Evolutionary conservation across 2,113 vertebrate species (phyloP).

Genomic region (Chloropsis cyanopogon): DNA sequence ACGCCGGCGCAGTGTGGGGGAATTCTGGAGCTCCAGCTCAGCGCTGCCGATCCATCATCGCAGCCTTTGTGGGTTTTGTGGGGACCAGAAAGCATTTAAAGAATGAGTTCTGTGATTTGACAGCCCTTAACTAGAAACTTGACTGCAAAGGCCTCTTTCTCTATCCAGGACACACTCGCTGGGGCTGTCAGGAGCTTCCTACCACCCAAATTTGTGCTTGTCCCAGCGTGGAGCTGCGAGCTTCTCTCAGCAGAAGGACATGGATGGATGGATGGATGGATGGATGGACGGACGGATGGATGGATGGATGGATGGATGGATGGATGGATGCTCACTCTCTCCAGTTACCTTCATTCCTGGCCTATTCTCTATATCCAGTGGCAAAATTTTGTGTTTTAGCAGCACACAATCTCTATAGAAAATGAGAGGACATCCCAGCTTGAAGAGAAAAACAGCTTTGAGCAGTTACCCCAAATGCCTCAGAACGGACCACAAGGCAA

Average conservation of each 20-base stretch:
- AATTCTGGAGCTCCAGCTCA: neutral
- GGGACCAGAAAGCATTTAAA: neutral
- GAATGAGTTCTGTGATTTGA: neutral
- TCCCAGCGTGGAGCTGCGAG: accelerated
- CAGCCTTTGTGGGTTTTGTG: neutral
- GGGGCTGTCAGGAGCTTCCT: neutral
- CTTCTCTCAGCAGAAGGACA: neutral
- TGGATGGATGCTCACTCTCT: neutral
- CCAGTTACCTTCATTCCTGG: neutral
- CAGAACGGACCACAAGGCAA: neutral
- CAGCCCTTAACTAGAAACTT: neutral
- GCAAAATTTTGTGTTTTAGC: neutral
- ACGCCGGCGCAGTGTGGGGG: accelerated
- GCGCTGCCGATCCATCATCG: accelerated
- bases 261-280: neutral
- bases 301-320: neutral
- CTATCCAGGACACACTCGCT: neutral
- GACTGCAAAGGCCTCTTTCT: neutral
- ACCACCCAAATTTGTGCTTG: neutral
- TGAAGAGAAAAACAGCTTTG: neutral
- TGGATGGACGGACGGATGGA: neutral
- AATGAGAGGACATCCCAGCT: neutral
- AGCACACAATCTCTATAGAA: neutral
- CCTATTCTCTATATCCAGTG: neutral
- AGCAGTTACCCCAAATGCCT: neutral